Conservation (phyloP, 2,888 invertebrate species). For the Lottia gigantea region DNA sequence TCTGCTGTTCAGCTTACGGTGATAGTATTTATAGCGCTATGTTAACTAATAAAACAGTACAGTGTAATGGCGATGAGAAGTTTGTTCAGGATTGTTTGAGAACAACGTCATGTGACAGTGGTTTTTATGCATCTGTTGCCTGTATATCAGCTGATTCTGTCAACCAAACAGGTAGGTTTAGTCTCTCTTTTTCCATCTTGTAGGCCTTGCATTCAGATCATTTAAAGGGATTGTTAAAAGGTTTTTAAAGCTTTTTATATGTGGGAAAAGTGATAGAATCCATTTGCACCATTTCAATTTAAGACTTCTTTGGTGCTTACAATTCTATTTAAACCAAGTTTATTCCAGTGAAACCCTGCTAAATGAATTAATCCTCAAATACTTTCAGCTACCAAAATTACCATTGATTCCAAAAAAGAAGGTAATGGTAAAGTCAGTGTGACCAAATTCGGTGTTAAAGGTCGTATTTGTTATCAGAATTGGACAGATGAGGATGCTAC, state of each 20-base stretch:
- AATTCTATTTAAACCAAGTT: no score
- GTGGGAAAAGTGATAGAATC: no score
- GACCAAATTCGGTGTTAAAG: constrained; percentile 55
- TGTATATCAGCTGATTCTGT: constrained; percentile 31
- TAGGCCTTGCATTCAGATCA: not conserved
- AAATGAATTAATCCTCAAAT: no score
- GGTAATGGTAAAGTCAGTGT: constrained; percentile 33
- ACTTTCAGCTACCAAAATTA: constrained; percentile 14
- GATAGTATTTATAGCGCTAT: constrained; percentile 17
- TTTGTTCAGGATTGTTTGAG: constrained; percentile 45
- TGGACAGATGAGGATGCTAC: constrained; percentile 54
- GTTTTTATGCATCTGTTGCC: constrained; percentile 52
- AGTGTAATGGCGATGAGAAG: constrained; percentile 68
- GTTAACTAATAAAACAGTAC: constrained; percentile 53
- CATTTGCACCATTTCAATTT: no score
- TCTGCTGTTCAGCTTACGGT: constrained; percentile 55
- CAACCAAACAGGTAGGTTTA: constrained; percentile 22
- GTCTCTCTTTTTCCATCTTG: no score
- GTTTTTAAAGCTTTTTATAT: no score
- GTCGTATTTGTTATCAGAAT: constrained; percentile 67
- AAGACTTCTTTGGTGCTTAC: no score
- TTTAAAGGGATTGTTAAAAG: no score
- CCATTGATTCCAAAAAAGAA: not conserved
- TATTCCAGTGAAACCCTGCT: no score
- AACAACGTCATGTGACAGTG: constrained; percentile 36